Percentiles rank a stretch among this genome's conserved stretches.
These are phyloP conservation scores for Chorisops tibialis DNA, from an alignment of 2,888 invertebrate genomes.

Conservation along the genomic window DNA sequence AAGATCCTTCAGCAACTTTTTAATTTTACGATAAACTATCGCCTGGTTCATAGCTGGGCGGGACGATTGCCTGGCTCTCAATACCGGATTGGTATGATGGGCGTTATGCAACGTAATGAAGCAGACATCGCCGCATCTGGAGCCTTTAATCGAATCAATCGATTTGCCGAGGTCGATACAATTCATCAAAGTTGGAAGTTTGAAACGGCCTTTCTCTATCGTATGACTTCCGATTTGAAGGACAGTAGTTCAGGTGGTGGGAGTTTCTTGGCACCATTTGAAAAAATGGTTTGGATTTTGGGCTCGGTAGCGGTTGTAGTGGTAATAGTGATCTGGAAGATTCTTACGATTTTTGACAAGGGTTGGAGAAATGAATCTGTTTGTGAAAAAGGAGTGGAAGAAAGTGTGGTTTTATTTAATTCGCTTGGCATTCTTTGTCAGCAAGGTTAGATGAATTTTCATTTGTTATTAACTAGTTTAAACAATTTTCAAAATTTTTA, in stretches of 20 bases:
- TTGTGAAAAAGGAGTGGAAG: neutral
- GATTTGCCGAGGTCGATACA: slow-evolving; percentile 46
- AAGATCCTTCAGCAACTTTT: slow-evolving; percentile 41
- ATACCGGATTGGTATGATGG: slow-evolving; percentile 46
- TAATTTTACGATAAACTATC: slow-evolving; percentile 46
- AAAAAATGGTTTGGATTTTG: slow-evolving; percentile 42
- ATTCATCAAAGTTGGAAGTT: slow-evolving; percentile 49
- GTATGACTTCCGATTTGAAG: slow-evolving; percentile 45
- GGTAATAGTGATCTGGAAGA: neutral
- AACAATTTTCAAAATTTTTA: too few species aligned
- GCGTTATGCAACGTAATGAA: slow-evolving; percentile 46
- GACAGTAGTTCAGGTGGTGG: slow-evolving; percentile 39
- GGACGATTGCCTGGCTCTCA: slow-evolving; percentile 41
- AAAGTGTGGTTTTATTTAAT: slow-evolving; percentile 32
- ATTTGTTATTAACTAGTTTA: too few species aligned
- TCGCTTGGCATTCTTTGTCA: slow-evolving; percentile 45
- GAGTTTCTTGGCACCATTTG: slow-evolving; percentile 47
- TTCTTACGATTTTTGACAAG: neutral
- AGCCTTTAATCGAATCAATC: slow-evolving; percentile 45
- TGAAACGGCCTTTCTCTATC: slow-evolving; percentile 45
- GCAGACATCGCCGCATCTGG: slow-evolving; percentile 48
- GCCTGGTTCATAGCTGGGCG: slow-evolving; percentile 48
- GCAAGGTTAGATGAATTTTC: slow-evolving; percentile 40
- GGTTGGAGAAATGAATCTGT: neutral
- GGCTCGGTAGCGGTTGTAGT: neutral